Evolutionary conservation across 2,797 vertebrate species (phyloP), one percentile per base, ranked within the genome.

Genomic region (Helostoma temminkii): DNA sequence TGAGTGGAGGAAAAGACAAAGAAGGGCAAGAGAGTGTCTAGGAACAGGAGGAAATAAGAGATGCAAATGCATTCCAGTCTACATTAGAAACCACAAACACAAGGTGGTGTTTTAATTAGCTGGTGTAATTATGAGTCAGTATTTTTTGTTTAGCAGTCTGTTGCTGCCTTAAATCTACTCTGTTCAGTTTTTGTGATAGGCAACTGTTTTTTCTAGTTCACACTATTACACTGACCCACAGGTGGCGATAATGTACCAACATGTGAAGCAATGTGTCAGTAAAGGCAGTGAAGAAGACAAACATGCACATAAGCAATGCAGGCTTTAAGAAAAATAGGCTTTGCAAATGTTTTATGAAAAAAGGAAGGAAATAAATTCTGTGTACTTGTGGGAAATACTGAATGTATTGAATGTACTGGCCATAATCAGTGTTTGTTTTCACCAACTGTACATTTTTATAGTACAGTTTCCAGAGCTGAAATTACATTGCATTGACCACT

Each of bases 71-170:
- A 78, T 84, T 76, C 81, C 43, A 28, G 58, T 71, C 69, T 74
- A 45, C 74, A 82, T 80, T 73, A 74, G 57, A 85, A 80, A 68
- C 52, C 66, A 56, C 57, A 57, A 63, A 58, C 74, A 70, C 76
- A 72, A 68, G 71, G 53, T 73, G 64, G 48, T 73, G 64, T 74
- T 85, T 86, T 86, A 89, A 88, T 89, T 78, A 86, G 71, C 71
- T 54, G 65, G 12, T 53, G 66, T 80, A 81, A 87, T 90, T 79
- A 72, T 70, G 41, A 78, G 76, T 86, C 78, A 81, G 50, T 82
- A 71, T 77, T 76, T 77, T 76, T 79, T 21, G 73, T 78, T 83
- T 72, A 68, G 75, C 74, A 50, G 65, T 66, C 67, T 74, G 64
- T 63, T 55, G 57, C 28, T 41, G 19, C 53, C n/a, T 37, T 16